A percentile compares a stretch with the other conserved stretches of the same genome.
Conservation (phyloP, 2,888 invertebrate genomes). For the Caenorhabditis auriculariae region DNA sequence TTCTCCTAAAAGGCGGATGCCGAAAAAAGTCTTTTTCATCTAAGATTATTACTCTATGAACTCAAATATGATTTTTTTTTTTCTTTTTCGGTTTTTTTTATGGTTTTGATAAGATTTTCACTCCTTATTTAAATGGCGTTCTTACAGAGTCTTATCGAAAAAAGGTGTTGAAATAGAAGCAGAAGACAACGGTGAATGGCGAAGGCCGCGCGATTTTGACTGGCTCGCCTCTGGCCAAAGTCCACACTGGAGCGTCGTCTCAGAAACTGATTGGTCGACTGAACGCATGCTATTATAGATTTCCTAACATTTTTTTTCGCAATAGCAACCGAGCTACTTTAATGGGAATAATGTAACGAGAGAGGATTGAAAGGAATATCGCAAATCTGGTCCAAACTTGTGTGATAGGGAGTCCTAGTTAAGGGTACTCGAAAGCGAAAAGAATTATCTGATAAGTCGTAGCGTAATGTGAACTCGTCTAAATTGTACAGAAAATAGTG, state of each 20-base stretch:
- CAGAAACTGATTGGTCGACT: constrained; percentile 17
- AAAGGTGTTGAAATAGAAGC: constrained; percentile 5
- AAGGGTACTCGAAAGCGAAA: too few species aligned
- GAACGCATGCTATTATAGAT: constrained; percentile 9
- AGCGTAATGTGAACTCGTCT: too few species aligned
- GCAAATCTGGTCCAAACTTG: too few species aligned
- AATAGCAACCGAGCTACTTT: too few species aligned
- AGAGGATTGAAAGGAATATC: too few species aligned
- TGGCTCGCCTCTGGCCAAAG: constrained; percentile 41
- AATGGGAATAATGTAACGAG: too few species aligned
- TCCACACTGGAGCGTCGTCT: constrained; percentile 37
- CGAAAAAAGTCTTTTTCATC: neutral
- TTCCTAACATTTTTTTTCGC: too few species aligned
- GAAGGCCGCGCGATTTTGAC: constrained; percentile 36
- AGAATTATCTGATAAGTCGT: too few species aligned
- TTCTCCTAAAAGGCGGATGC: neutral
- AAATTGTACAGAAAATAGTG: too few species aligned
- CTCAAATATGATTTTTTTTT: too few species aligned
- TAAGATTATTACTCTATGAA: neutral
- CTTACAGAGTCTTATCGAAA: constrained; percentile 14
- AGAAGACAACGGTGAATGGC: constrained; percentile 30
- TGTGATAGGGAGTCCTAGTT: too few species aligned
- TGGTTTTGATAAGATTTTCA: neutral
- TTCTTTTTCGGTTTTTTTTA: too few species aligned
- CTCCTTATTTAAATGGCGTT: neutral